Percentiles rank a stretch among this genome's conserved stretches.
Conservation (phyloP, 2,113 vertebrate genomes). For the Empidonax traillii region DNA sequence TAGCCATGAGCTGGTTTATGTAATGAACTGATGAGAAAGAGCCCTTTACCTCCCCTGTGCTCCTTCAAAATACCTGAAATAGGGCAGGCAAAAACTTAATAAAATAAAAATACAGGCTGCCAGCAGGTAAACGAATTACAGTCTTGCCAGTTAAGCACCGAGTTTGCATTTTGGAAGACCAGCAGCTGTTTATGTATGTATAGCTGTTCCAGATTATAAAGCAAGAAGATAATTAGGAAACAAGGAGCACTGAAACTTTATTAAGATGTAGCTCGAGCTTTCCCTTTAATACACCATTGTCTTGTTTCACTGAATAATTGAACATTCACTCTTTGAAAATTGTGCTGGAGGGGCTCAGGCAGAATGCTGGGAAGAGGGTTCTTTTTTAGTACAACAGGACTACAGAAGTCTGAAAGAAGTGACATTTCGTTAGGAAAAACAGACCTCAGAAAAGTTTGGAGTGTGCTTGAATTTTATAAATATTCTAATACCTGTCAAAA, state of each 20-base stretch:
- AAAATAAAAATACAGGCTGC: background rate
- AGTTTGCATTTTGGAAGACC: background rate
- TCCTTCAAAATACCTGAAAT: background rate
- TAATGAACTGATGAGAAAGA: background rate
- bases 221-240: slow-evolving; percentile 29
- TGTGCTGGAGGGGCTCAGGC: slow-evolving; percentile 52
- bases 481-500: slow-evolving; percentile 61
- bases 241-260: slow-evolving; percentile 27
- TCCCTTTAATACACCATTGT: slow-evolving; percentile 35
- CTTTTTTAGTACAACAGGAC: slow-evolving; percentile 37
- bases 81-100: background rate
- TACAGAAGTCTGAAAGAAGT: slow-evolving; percentile 52
- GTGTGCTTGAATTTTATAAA: slow-evolving; percentile 56
- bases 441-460: slow-evolving; percentile 49
- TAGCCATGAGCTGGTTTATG: background rate
- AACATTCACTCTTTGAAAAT: slow-evolving; percentile 46
- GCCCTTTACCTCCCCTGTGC: background rate
- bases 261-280: slow-evolving; percentile 20
- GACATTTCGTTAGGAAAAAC: slow-evolving; percentile 52
- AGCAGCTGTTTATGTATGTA: background rate
- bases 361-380: slow-evolving; percentile 2
- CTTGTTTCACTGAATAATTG: slow-evolving; percentile 59
- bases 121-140: background rate
- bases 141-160: background rate
- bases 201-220: background rate